Base-by-base conservation (phyloP, 2,888 invertebrate genomes). In the Troides helena region DNA sequence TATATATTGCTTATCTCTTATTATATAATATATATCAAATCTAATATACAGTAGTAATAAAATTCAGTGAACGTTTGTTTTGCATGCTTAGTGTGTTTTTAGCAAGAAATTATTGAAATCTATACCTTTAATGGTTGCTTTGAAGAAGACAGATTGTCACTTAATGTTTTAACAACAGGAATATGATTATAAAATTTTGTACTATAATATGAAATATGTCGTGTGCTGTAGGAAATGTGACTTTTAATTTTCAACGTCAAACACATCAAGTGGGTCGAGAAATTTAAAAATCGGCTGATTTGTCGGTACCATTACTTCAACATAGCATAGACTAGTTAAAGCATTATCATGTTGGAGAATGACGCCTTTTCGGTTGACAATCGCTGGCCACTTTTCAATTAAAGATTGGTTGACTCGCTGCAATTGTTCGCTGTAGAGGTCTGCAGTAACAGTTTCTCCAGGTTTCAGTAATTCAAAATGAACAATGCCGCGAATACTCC, bases 221-320 rank as follows among this genome's bases (percentile, higher is more conserved):
- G 14, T n/a, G 18, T n/a, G n/a, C 53, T n/a, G 4, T n/a, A 18
- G n/a, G 18, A n/a, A 53, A 18, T 7, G n/a, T 6, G 18, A 53
- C 6, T n/a, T 53, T 53, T 4, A 18, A 53, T 53, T 50, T 46
- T 5, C 5, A 50, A 50, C 18, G 53, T 53, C 53, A 53, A 53
- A 53, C n/a, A 53, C n/a, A 53, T 53, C 53, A 53, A 53, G 53
- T n/a, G 53, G 53, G 53, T n/a, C 18, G n/a, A 53, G n/a, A 53
- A 53, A n/a, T 53, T 53, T n/a, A 18, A 46, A 46, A 46, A 46
- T 46, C 14, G 12, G 3, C 46, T 10, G 10, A 46, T 46, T 10
- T 12, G 46, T 3, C 46, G 46, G 46, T 46, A 46, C 14, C 46
- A 14, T 14, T 46, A 46, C 46, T 46, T 14, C 14, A 46, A 46